These are phyloP conservation scores for Zaprionus vittiger DNA, from an alignment of 1,140 invertebrate species.

Conservation along the genomic window DNA sequence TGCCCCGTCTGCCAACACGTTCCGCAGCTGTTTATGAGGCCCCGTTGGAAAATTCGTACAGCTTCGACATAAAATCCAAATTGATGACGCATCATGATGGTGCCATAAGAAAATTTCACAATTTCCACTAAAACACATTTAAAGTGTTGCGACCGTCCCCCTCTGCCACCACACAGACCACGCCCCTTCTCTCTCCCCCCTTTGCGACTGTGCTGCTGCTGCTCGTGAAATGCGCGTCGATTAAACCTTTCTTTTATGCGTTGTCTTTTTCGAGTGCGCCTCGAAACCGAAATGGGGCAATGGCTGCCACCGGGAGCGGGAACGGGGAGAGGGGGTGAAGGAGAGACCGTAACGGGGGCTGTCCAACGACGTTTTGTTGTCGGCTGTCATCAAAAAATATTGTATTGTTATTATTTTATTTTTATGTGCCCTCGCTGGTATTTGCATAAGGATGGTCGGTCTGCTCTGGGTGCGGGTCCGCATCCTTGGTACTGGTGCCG, in stretches of 20 bases:
- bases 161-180: no score
- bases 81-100: conserved; percentile 68
- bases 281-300: conserved; percentile 18
- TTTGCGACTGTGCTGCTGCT: not conserved
- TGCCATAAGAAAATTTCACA: conserved; percentile 61
- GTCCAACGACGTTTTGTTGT: conserved; percentile 48
- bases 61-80: conserved; percentile 52
- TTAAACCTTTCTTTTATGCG: conserved; percentile 80
- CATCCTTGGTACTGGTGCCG: conserved; percentile 13
- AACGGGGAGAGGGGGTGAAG: not conserved
- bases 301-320: not conserved
- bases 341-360: not conserved
- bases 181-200: not conserved
- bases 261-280: conserved; percentile 54
- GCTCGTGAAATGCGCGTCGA: conserved; percentile 64
- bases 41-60: conserved; percentile 22
- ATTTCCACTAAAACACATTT: conserved; percentile 73
- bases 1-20: conserved; percentile 19
- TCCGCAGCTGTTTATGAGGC: conserved; percentile 38
- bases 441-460: conserved; percentile 75
- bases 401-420: conserved; percentile 83
- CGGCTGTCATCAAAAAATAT: conserved; percentile 82
- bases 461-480: conserved; percentile 15
- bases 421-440: conserved; percentile 73
- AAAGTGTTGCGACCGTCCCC: conserved; percentile 33